phyloP scores from a whole-genome alignment of 2,113 vertebrate genomes.

The Callopanchax toddi region DNA sequence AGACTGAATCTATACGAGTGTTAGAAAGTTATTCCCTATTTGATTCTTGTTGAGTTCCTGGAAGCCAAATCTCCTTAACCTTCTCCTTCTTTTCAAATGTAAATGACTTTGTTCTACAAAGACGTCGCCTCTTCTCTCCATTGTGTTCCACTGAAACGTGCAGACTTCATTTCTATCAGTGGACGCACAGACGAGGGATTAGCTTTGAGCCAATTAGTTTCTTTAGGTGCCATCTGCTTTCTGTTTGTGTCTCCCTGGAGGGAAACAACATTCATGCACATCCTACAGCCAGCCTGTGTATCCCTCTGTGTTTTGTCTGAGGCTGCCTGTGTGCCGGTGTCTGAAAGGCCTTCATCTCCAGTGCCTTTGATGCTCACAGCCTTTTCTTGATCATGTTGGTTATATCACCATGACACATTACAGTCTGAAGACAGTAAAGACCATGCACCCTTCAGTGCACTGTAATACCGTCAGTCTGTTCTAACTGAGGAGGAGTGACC shows the following conservation, averaged over 20 bases:
- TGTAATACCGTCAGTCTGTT: conserved; percentile 28
- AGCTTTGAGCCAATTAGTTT: conserved; percentile 31
- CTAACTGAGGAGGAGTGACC: background rate
- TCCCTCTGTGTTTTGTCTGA: conserved; percentile 2
- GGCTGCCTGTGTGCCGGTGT: conserved; percentile 2
- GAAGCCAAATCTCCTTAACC: background rate
- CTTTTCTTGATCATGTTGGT: conserved; percentile 1
- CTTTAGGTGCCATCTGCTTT: background rate
- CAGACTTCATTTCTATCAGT: conserved; percentile 13
- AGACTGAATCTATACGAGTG: too few species aligned
- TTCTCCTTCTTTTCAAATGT: conserved; percentile 2
- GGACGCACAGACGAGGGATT: background rate
- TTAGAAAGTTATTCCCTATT: background rate
- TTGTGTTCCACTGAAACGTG: conserved; percentile 13
- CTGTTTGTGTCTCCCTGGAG: background rate
- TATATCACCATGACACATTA: background rate
- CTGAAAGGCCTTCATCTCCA: conserved; percentile 36
- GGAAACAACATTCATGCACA: background rate
- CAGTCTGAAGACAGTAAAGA: background rate
- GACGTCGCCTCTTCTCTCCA: background rate
- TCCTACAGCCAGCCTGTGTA: conserved; percentile 10
- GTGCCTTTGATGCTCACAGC: conserved; percentile 37
- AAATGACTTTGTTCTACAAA: conserved; percentile 4
- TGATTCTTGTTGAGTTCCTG: conserved; percentile 8
- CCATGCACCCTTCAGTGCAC: background rate